phyloP scores from a whole-genome alignment of 2,888 invertebrate species.

The Rotaria macrura region DNA sequence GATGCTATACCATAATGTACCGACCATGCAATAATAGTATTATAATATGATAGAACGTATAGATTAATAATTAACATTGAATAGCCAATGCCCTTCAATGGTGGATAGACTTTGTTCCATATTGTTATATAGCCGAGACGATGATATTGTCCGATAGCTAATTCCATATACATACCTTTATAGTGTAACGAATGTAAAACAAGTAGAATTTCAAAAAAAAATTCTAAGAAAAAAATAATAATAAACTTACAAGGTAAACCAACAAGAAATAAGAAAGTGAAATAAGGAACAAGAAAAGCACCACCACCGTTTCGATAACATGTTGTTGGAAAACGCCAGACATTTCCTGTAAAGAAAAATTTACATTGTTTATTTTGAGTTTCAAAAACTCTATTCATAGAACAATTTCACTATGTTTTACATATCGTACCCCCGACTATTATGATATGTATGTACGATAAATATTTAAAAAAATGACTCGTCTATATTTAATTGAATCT shows the following conservation, averaged over 20 bases:
- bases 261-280: slow-evolving; percentile 29
- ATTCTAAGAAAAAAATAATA: neutral
- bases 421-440: no score
- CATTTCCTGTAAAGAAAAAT: slow-evolving; percentile 25
- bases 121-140: slow-evolving; percentile 79
- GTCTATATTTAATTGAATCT: no score
- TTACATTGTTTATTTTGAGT: no score
- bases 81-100: slow-evolving; percentile 62
- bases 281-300: slow-evolving; percentile 30
- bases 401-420: no score
- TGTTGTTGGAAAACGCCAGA: slow-evolving; percentile 33
- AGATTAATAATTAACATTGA: slow-evolving; percentile 59
- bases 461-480: no score
- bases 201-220: neutral
- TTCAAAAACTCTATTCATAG: no score
- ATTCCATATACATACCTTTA: slow-evolving; percentile 64
- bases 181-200: neutral
- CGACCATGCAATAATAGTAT: slow-evolving; percentile 73
- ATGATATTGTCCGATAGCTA: slow-evolving; percentile 85
- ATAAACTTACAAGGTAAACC: slow-evolving; percentile 30
- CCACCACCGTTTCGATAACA: slow-evolving; percentile 33
- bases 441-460: no score
- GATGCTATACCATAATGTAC: slow-evolving; percentile 40
- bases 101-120: slow-evolving; percentile 83
- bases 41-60: slow-evolving; percentile 70